phyloP scores from a whole-genome alignment of 2,113 vertebrate species.

The Fulica atra region DNA sequence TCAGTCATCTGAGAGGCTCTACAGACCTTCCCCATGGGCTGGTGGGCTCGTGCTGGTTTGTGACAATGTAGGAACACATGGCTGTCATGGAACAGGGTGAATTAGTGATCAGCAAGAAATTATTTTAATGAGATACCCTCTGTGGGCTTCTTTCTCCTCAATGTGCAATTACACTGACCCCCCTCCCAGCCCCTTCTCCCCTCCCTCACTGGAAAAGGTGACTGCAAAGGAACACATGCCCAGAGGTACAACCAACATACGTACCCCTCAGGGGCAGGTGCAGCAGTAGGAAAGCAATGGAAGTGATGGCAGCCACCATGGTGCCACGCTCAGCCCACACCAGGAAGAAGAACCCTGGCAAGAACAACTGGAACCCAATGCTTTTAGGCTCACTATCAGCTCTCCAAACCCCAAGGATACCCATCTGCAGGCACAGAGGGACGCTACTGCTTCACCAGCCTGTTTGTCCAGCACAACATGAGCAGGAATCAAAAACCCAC shows the following conservation, averaged over 20 bases:
- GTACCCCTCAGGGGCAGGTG: accelerated
- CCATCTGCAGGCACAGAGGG: neutral
- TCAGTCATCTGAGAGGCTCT: neutral
- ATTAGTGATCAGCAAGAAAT: neutral
- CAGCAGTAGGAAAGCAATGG: neutral
- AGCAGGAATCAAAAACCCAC: neutral
- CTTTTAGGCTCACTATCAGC: neutral
- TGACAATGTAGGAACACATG: neutral
- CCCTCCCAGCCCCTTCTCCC: neutral
- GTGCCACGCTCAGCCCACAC: neutral
- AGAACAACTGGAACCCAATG: neutral
- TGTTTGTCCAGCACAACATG: neutral
- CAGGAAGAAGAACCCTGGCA: neutral
- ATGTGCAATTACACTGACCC: neutral
- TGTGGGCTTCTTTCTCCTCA: neutral
- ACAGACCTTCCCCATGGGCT: neutral
- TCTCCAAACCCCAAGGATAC: neutral
- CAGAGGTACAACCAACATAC: neutral
- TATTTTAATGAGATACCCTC: neutral
- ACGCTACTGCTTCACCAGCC: neutral
- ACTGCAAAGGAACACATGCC: neutral
- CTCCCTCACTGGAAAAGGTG: neutral
- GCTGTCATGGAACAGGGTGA: neutral
- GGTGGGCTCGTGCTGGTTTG: accelerated
- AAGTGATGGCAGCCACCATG: neutral